These are phyloP conservation scores for Hyla sarda DNA, from an alignment of 2,113 vertebrate species.

Conservation along the genomic window DNA sequence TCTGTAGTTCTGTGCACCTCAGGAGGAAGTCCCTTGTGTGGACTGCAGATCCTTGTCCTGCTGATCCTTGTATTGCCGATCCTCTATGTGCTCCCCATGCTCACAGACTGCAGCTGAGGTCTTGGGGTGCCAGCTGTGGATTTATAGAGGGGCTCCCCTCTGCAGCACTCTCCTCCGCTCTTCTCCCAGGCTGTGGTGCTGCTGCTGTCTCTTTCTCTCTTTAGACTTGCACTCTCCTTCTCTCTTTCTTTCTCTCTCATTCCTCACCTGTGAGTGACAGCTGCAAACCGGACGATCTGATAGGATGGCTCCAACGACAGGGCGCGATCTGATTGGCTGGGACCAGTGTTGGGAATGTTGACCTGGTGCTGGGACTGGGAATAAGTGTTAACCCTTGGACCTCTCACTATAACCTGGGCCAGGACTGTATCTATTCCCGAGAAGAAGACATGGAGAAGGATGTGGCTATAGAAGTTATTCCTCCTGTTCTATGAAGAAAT, in stretches of 20 bases:
- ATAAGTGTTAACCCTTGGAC: slow-evolving; percentile 72
- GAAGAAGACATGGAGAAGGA: no score
- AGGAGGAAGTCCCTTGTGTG: no score
- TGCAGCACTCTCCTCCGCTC: slow-evolving; percentile 53
- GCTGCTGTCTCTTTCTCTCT: not conserved
- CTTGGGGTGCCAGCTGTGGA: not conserved
- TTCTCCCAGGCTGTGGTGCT: slow-evolving; percentile 59
- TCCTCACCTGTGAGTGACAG: slow-evolving; percentile 83
- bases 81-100: slow-evolving; percentile 31
- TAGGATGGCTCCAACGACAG: slow-evolving; percentile 57
- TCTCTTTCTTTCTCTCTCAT: slow-evolving; percentile 71
- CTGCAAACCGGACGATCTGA: slow-evolving; percentile 60
- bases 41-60: no score
- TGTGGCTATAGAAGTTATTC: no score
- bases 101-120: no score
- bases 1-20: slow-evolving; percentile 7
- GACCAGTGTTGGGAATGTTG: slow-evolving; percentile 64
- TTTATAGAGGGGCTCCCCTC: not conserved
- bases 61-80: not conserved
- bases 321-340: slow-evolving; percentile 74
- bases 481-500: not conserved
- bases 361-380: slow-evolving; percentile 50
- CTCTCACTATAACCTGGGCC: not conserved
- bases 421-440: no score
- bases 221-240: slow-evolving; percentile 41